Percentiles rank a stretch among this genome's conserved stretches.
phyloP scores from a whole-genome alignment of 1,140 invertebrate species.

The Paraescarpia echinospica region DNA sequence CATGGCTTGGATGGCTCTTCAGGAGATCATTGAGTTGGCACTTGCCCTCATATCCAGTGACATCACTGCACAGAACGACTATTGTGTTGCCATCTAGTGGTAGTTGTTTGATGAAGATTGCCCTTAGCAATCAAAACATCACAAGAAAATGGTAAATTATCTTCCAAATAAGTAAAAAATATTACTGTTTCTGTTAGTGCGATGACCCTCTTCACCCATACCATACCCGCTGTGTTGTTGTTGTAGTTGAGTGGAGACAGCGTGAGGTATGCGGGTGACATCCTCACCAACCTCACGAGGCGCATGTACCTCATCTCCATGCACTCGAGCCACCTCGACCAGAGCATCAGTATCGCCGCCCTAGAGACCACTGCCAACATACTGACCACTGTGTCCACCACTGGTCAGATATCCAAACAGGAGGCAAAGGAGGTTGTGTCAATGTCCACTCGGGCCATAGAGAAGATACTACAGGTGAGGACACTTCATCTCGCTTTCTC shows the following conservation, averaged over 20 bases:
- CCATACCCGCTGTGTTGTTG: no score
- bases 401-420: background rate
- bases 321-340: background rate
- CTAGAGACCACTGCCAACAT: background rate
- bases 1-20: no score
- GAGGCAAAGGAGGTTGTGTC: background rate
- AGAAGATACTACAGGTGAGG: background rate
- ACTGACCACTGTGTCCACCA: background rate
- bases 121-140: background rate
- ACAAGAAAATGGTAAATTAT: no score
- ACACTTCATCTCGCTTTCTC: no score
- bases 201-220: no score
- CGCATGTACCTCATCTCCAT: background rate
- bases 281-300: constrained; percentile 10
- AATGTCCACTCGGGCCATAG: background rate
- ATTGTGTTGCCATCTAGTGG: no score
- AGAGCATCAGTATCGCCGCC: background rate
- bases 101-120: no score
- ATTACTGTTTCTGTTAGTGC: no score
- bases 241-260: background rate
- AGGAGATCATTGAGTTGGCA: no score
- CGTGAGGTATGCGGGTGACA: background rate
- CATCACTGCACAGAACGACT: no score
- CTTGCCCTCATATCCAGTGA: no score
- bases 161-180: no score